These are phyloP conservation scores for Xenopus laevis DNA, from an alignment of 2,113 vertebrate genomes.

Conservation along the genomic window DNA sequence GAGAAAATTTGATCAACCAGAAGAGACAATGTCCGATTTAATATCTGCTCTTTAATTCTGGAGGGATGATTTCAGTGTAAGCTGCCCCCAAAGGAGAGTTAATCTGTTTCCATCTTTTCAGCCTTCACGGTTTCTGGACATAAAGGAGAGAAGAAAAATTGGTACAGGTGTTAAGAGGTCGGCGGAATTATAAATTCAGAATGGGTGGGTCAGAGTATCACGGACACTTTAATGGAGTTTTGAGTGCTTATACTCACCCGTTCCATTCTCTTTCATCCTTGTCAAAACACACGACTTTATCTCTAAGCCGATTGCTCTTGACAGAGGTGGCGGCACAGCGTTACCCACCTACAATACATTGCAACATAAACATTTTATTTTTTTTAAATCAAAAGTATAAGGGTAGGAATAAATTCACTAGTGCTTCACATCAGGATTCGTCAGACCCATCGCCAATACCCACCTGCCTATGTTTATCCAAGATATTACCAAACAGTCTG, in stretches of 20 bases:
- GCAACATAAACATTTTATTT: no score
- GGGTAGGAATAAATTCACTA: no score
- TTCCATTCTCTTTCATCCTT: conserved; percentile 68
- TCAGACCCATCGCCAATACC: accelerated
- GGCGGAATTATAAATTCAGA: not conserved
- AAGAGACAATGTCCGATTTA: not conserved
- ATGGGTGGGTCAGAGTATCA: no score
- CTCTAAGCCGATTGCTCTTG: conserved; percentile 88
- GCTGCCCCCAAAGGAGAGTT: conserved; percentile 35
- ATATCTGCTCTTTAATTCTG: not conserved
- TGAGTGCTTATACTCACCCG: conserved; percentile 56
- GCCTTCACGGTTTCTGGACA: conserved; percentile 64
- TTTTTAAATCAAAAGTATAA: no score
- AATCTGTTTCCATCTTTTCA: conserved; percentile 72
- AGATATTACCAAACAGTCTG: conserved; percentile 86
- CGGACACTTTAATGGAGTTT: no score
- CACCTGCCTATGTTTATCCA: conserved; percentile 95
- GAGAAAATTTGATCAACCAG: not conserved
- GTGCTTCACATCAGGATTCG: no score
- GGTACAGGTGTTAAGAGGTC: not conserved
- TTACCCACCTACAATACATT: conserved; percentile 77
- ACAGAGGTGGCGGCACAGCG: conserved; percentile 86
- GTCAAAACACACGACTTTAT: conserved; percentile 74
- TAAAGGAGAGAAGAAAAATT: not conserved
- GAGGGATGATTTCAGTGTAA: conserved; percentile 19